Evolutionary conservation across 2,888 invertebrate species (phyloP).

Genomic region (Ischnus inquisitorius): DNA sequence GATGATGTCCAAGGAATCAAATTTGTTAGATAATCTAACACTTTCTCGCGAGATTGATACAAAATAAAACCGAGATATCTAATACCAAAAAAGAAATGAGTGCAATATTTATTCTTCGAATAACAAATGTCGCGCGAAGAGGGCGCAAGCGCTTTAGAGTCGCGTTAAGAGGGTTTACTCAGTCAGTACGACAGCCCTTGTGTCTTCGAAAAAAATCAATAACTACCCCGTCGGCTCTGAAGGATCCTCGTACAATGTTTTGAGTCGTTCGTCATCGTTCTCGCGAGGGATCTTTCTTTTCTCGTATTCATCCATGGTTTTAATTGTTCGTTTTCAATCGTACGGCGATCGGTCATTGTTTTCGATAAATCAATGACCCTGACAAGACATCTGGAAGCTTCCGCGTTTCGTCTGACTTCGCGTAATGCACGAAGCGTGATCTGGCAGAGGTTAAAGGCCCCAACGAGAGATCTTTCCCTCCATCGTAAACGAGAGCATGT

Average conservation of each 20-base stretch:
- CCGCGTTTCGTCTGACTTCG: not conserved
- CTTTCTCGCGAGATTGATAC: not conserved
- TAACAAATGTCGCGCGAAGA: not conserved
- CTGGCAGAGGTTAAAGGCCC: conserved; percentile 58
- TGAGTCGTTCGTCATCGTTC: conserved; percentile 8
- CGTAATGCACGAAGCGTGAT: conserved; percentile 25
- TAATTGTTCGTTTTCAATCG: not conserved
- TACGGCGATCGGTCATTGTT: not conserved
- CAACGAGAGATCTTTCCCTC: conserved; percentile 27
- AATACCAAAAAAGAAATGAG: conserved; percentile 11
- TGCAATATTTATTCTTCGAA: conserved; percentile 3
- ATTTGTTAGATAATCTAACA: conserved; percentile 39
- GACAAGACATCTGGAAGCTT: not conserved
- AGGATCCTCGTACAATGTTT: conserved; percentile 59
- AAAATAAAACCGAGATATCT: conserved; percentile 16
- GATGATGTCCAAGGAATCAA: not conserved
- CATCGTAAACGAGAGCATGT: conserved; percentile 59
- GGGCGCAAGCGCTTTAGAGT: conserved; percentile 63
- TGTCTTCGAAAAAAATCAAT: conserved; percentile 76
- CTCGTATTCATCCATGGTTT: not conserved
- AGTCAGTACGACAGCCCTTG: conserved; percentile 64
- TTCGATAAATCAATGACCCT: conserved; percentile 19
- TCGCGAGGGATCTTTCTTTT: conserved; percentile 36
- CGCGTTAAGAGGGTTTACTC: conserved; percentile 59
- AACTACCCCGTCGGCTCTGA: conserved; percentile 74